phyloP scores from a whole-genome alignment of 2,797 vertebrate species.

The Pelobates cultripes region DNA sequence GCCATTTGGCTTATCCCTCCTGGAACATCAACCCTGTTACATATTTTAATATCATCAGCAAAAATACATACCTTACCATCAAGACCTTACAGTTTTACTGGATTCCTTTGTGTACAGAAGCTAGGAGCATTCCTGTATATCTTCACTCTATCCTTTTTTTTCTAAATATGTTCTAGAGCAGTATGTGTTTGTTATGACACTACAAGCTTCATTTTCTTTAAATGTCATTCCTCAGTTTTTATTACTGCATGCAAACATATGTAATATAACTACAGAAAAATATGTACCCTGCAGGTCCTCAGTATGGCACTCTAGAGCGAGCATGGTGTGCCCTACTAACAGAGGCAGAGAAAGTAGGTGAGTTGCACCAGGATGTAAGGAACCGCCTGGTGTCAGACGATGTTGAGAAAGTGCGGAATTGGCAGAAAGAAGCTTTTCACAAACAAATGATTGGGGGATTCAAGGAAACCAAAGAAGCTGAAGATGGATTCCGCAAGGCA shows the following conservation, averaged over 20 bases:
- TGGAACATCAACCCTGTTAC: no score
- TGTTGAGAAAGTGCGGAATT: conserved; percentile 97
- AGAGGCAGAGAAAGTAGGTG: conserved; percentile 93
- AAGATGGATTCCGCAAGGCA: conserved; percentile 94
- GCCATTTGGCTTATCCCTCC: no score
- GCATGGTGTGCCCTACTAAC: conserved; percentile 90
- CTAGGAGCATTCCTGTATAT: no score
- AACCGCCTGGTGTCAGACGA: conserved; percentile 86
- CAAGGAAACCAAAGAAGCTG: conserved; percentile 97
- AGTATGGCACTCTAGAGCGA: conserved; percentile 92
- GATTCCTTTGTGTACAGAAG: no score
- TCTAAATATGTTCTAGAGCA: no score
- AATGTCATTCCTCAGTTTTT: neutral
- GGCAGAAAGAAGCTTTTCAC: conserved; percentile 74
- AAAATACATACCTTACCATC: no score
- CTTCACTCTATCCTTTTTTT: no score
- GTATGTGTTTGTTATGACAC: no score
- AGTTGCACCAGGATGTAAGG: conserved; percentile 93
- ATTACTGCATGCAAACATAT: neutral
- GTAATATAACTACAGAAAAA: neutral
- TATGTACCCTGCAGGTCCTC: conserved; percentile 79
- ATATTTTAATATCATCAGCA: no score
- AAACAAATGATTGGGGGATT: conserved; percentile 52
- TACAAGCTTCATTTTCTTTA: neutral
- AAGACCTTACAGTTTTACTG: no score